A percentile compares a stretch with the other conserved stretches of the same genome.
phyloP scores from a whole-genome alignment of 1,140 invertebrate genomes.

The Eulimnadia texana region DNA sequence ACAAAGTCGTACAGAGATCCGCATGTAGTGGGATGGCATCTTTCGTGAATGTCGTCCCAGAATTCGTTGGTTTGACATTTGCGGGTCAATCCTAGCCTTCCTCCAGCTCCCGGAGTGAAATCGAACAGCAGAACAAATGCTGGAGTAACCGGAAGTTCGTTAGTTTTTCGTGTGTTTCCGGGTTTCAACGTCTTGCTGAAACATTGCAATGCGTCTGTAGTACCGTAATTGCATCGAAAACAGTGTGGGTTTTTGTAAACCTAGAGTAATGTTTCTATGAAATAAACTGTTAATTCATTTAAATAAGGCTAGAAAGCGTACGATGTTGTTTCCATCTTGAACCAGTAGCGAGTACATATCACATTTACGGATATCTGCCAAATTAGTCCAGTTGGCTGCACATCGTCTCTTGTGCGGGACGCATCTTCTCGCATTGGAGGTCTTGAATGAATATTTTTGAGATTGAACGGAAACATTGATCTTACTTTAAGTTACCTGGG shows the following conservation, averaged over 20 bases:
- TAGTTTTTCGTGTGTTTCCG: constrained; percentile 3
- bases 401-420: constrained; percentile 12
- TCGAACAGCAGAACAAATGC: constrained; percentile 1
- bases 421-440: constrained; percentile 13
- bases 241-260: constrained; percentile 31
- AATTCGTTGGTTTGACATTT: constrained; percentile 21
- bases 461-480: neutral
- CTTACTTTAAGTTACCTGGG: neutral
- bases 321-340: too few species aligned
- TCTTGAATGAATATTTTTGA: neutral
- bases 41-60: constrained; percentile 23
- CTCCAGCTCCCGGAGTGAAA: constrained; percentile 9
- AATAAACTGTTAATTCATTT: too few species aligned
- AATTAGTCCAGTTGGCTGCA: neutral
- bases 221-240: constrained; percentile 25
- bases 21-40: constrained; percentile 22
- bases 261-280: too few species aligned
- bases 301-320: too few species aligned
- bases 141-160: constrained; percentile 1
- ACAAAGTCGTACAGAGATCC: constrained; percentile 18
- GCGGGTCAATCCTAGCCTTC: constrained; percentile 15
- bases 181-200: constrained; percentile 9
- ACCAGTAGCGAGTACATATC: constrained; percentile 16
- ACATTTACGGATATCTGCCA: constrained; percentile 9
- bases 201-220: neutral